phyloP scores from a whole-genome alignment of 2,113 vertebrate genomes.

The Brachypteracias leptosomus region DNA sequence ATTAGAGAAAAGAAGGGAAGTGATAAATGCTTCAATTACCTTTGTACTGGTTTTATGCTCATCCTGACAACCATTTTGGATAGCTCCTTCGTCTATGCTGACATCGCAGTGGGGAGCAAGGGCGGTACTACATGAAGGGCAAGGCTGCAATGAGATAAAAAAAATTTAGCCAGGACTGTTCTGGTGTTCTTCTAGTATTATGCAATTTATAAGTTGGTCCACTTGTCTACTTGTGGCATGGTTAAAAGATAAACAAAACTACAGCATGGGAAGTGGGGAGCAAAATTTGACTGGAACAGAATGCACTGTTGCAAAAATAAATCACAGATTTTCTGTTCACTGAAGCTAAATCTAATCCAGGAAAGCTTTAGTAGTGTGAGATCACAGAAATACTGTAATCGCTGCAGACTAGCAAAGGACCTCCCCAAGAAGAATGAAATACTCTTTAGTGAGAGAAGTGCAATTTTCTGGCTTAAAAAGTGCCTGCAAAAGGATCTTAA shows the following conservation, averaged over 20 bases:
- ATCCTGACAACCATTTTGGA: constrained; percentile 85
- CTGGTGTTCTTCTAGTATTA: not conserved
- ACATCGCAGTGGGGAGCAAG: constrained; percentile 77
- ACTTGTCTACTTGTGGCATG: not conserved
- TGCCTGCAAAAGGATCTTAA: not conserved
- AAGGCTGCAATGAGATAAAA: constrained; percentile 78
- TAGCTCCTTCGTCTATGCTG: constrained; percentile 75
- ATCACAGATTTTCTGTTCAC: constrained; percentile 11
- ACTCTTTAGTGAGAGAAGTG: not conserved
- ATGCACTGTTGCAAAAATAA: constrained; percentile 26
- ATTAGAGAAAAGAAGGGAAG: not conserved
- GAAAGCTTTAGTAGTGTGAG: not conserved
- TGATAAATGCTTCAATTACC: constrained; percentile 71
- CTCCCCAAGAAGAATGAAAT: not conserved
- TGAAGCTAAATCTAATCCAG: constrained; percentile 1
- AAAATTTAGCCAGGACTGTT: not conserved
- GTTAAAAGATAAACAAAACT: constrained; percentile 46
- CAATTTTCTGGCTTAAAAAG: not conserved
- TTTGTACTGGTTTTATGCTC: constrained; percentile 83
- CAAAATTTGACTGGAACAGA: constrained; percentile 33
- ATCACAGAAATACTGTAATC: not conserved
- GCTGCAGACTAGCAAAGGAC: not conserved
- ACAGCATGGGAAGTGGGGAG: constrained; percentile 16
- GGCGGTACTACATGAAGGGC: constrained; percentile 81
- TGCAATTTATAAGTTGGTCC: not conserved